Evolutionary conservation across 1,140 invertebrate species (phyloP), one percentile per base, ranked within the genome.

Genomic region (Leptoteleia sp.): DNA sequence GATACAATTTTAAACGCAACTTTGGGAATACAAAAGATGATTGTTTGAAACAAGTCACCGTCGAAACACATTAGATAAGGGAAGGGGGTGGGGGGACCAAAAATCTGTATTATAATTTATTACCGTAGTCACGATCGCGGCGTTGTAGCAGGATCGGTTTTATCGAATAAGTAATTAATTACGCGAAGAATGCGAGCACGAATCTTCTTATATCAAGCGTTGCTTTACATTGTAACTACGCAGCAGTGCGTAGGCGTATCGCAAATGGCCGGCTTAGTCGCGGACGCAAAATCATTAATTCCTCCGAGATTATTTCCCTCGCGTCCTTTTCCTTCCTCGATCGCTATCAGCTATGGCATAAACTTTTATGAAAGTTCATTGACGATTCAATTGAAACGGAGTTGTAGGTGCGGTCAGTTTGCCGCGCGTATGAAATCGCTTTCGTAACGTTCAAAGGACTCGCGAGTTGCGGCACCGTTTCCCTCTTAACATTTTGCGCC

Each of bases 131-230:
- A 43, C 52, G 45, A 61, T 61, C 40, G 52, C 29, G 43, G 43
- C n/a, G 54, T 38, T 67, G 64, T 52, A 76, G 47, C 35, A 22
- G 47, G 54, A 59, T 59, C 57, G 57, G 11, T 70, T 65, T 40
- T 75, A 82, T 80, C 76, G 79, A 75, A 61, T 35, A 57, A 75
- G 81, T 82, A 88, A 88, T 88, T 86, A 87, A 86, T 88, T 86
- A 86, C 79, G 57, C 52, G 72, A 80, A 77, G 73, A 81, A 59
- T 79, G 77, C 73, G 76, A 62, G 79, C 75, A 71, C 79, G 82
- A 78, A 85, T 88, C 84, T 86, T 83, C 84, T 81, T 84, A 85
- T 83, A 85, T 88, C 82, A 81, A n/a, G 54, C 47, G 76, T 70
- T 79, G 83, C 76, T 83, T 85, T 82, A 83, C 82, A 84, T 83